Evolutionary conservation across 2,797 vertebrate genomes (phyloP).

Genomic region (Myotis planiceps): DNA sequence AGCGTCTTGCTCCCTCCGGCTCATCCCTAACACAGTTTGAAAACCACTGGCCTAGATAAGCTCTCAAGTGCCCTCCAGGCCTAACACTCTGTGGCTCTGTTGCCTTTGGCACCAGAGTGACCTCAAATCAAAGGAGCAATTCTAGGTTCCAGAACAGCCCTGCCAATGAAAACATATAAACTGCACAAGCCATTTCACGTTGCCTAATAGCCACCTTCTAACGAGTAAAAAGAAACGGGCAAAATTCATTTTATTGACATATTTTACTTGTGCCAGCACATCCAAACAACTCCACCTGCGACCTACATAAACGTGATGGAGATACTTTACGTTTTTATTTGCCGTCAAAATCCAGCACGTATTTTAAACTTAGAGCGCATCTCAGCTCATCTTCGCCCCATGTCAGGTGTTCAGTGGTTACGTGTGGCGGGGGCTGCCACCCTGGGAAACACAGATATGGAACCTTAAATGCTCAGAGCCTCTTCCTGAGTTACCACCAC

Average conservation of each 20-base stretch:
- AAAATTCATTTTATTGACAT: not conserved
- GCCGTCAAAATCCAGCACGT: not conserved
- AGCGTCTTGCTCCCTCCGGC: not conserved
- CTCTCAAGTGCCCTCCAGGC: not conserved
- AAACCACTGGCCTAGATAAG: not conserved
- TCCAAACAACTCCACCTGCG: not conserved
- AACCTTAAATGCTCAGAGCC: not conserved
- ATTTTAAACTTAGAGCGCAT: not conserved
- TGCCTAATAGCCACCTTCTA: not conserved
- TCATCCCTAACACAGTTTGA: not conserved
- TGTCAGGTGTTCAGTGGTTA: not conserved
- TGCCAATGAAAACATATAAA: not conserved
- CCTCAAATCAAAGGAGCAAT: not conserved
- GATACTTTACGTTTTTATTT: not conserved
- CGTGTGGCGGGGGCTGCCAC: not conserved
- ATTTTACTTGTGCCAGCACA: not conserved
- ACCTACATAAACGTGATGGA: not conserved
- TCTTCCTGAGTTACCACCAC: not conserved
- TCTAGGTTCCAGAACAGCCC: not conserved
- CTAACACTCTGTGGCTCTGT: not conserved
- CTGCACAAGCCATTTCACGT: not conserved
- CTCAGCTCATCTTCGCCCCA: not conserved
- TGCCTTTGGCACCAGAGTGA: not conserved
- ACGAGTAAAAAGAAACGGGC: not conserved
- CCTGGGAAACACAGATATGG: not conserved